Percentiles rank a stretch among this genome's conserved stretches.
Evolutionary conservation across 2,797 vertebrate genomes (phyloP).

Genomic region (Dallia pectoralis): DNA sequence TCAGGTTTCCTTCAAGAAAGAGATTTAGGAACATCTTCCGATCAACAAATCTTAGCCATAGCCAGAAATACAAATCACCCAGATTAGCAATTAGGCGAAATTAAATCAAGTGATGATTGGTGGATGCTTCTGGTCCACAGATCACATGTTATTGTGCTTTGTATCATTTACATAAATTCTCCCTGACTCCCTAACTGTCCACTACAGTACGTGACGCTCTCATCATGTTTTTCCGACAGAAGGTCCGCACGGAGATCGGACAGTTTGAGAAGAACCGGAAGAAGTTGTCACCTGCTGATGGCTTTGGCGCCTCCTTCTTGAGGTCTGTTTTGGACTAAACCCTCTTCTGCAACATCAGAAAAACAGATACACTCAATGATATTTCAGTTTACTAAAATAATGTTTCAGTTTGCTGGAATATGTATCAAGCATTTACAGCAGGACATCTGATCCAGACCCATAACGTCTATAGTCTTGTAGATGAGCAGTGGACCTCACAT

Average conservation of each 20-base stretch:
- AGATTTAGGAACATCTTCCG: neutral
- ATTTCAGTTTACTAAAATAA: neutral
- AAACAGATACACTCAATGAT: neutral
- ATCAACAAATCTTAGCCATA: neutral
- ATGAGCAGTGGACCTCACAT: neutral
- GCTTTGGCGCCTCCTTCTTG: conserved; percentile 39
- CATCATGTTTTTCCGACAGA: conserved; percentile 63
- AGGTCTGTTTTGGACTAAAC: conserved; percentile 47
- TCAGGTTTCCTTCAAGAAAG: neutral
- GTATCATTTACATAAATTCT: neutral
- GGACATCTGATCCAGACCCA: neutral
- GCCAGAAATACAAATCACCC: neutral
- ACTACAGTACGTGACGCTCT: neutral
- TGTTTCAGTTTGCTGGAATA: neutral
- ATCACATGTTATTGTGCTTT: neutral
- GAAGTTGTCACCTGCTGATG: conserved; percentile 50
- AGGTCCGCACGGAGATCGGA: conserved; percentile 78
- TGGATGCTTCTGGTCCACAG: neutral
- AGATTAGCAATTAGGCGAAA: neutral
- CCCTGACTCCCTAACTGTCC: neutral
- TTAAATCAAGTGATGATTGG: neutral
- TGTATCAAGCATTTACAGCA: neutral
- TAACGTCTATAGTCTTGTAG: neutral
- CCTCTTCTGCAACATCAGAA: neutral
- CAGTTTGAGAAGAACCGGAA: conserved; percentile 82